A percentile compares a stretch with the other conserved stretches of the same genome.
phyloP scores from a whole-genome alignment of 2,797 vertebrate genomes.

The Mareca penelope region DNA sequence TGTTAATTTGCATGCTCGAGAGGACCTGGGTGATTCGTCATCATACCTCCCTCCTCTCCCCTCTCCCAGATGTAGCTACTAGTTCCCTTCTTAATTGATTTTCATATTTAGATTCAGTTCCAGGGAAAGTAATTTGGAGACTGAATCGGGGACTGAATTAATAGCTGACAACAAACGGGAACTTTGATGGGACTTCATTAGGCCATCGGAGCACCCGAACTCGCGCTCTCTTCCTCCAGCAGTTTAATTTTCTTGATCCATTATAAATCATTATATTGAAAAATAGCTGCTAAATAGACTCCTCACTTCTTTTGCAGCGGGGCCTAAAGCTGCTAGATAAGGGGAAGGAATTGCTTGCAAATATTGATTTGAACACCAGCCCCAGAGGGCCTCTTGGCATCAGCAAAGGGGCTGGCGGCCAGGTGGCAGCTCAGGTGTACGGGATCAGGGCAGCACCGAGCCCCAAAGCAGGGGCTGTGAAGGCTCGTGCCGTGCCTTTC shows the following conservation, averaged over 20 bases:
- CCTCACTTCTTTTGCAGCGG: not conserved
- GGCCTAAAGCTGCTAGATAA: not conserved
- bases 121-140: constrained; percentile 27
- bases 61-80: not conserved
- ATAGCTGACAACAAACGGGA: constrained; percentile 16
- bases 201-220: not conserved
- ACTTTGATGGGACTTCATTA: not conserved
- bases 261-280: constrained; percentile 39
- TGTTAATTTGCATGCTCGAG: constrained; percentile 3
- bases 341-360: not conserved
- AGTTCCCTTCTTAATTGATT: constrained; percentile 40
- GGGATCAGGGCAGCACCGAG: not conserved
- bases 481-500: accelerated
- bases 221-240: not conserved
- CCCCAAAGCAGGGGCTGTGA: no score
- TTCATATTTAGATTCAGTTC: constrained; percentile 47
- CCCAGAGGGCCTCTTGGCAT: not conserved
- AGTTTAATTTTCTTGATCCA: not conserved
- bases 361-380: not conserved
- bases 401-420: not conserved
- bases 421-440: not conserved
- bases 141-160: constrained; percentile 9
- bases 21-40: not conserved
- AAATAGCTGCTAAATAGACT: not conserved
- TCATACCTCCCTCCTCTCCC: not conserved